phyloP scores from a whole-genome alignment of 2,888 invertebrate genomes.

The Microchrysa polita region DNA sequence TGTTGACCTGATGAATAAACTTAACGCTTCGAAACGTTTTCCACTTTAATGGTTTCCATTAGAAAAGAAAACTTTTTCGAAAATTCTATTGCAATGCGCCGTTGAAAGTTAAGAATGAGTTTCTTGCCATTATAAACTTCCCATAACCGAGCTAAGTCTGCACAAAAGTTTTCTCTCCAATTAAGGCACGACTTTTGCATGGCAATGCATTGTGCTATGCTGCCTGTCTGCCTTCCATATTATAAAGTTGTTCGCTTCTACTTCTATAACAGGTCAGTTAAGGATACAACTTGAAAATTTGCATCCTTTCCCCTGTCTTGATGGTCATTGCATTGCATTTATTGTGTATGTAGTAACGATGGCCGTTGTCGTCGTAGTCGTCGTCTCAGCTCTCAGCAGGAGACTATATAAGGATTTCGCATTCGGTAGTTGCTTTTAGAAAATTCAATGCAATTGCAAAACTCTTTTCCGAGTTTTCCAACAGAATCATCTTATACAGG shows the following conservation, averaged over 20 bases:
- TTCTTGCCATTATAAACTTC: slow-evolving; percentile 48
- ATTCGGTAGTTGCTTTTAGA: too few species aligned
- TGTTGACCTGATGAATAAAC: slow-evolving; percentile 45
- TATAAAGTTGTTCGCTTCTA: slow-evolving; percentile 14
- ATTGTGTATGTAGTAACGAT: neutral
- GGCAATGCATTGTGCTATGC: slow-evolving; percentile 12
- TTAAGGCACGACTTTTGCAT: slow-evolving; percentile 45
- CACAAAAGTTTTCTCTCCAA: slow-evolving; percentile 50
- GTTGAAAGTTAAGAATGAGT: slow-evolving; percentile 48
- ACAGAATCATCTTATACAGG: slow-evolving; percentile 36
- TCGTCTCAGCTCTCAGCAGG: too few species aligned
- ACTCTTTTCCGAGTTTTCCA: slow-evolving; percentile 29
- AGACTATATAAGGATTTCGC: too few species aligned
- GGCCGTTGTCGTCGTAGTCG: neutral
- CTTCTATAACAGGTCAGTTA: slow-evolving; percentile 22
- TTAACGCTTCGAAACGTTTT: slow-evolving; percentile 42
- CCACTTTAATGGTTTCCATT: slow-evolving; percentile 47
- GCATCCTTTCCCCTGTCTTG: neutral
- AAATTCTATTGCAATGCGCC: slow-evolving; percentile 17
- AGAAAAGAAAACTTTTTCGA: slow-evolving; percentile 6
- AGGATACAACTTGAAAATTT: slow-evolving; percentile 10
- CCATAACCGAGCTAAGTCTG: slow-evolving; percentile 49
- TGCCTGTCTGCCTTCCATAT: neutral
- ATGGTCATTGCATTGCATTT: neutral
- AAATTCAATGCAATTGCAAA: slow-evolving; percentile 28